Percentiles rank a stretch among this genome's conserved stretches.
Conservation (phyloP, 2,888 invertebrate species). For the Diaperis boleti region DNA sequence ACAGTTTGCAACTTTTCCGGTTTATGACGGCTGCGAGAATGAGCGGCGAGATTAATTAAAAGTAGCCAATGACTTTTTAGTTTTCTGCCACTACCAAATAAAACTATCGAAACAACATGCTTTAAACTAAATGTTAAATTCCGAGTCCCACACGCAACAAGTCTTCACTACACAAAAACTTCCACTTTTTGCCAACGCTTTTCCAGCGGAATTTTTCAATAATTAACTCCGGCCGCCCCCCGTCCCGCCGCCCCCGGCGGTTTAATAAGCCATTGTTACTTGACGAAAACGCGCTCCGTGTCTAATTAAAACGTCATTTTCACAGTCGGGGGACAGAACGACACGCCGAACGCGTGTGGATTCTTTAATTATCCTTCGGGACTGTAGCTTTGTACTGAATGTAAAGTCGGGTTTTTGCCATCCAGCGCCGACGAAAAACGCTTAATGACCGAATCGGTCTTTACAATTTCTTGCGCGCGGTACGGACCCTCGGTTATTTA, state of each 20-base stretch:
- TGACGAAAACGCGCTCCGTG: conserved; percentile 26
- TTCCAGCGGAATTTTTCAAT: background rate
- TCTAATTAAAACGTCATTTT: conserved; percentile 38
- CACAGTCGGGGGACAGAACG: conserved; percentile 32
- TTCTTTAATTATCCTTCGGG: conserved; percentile 42
- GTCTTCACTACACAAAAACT: too few relatives aligned
- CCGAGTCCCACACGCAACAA: too few relatives aligned
- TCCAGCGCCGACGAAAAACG: conserved; percentile 29
- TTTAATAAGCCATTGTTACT: conserved; percentile 32
- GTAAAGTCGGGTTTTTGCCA: conserved; percentile 29
- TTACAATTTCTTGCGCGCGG: conserved; percentile 32
- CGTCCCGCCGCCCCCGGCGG: background rate
- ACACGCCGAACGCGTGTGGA: conserved; percentile 36
- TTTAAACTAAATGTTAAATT: too few relatives aligned
- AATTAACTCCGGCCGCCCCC: background rate
- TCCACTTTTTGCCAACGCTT: too few relatives aligned
- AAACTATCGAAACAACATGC: too few relatives aligned
- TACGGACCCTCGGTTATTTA: conserved; percentile 34
- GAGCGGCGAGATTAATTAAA: background rate
- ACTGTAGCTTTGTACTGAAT: conserved; percentile 33
- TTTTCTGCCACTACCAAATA: too few relatives aligned
- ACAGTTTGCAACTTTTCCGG: conserved; percentile 2
- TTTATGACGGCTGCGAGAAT: conserved; percentile 5
- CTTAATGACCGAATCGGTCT: conserved; percentile 38
- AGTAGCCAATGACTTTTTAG: too few relatives aligned